Conservation (phyloP, 1,140 invertebrate species). For the Brachionus koreanus region DNA sequence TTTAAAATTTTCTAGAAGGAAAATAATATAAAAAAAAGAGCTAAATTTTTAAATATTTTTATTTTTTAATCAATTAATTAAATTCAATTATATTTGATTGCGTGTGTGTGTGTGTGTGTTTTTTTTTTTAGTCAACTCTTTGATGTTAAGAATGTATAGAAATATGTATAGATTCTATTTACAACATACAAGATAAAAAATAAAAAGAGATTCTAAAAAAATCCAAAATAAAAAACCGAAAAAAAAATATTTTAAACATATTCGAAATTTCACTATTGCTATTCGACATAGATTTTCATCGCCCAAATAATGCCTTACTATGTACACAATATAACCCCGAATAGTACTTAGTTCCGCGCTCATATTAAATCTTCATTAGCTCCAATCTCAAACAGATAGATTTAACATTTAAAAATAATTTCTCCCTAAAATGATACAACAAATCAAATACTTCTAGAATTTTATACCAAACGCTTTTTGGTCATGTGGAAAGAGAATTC, state of each 20-base stretch:
- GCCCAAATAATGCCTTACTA: neutral
- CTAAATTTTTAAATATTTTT: neutral
- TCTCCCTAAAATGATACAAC: neutral
- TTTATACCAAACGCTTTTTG: slow-evolving; percentile 7
- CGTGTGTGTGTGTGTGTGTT: too few relatives aligned
- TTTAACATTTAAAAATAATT: neutral
- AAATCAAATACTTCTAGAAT: neutral
- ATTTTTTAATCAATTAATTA: neutral
- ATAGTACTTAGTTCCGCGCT: neutral
- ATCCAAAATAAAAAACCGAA: neutral
- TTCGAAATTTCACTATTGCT: slow-evolving; percentile 6
- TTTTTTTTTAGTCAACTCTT: neutral
- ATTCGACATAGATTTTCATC: neutral
- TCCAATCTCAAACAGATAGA: neutral
- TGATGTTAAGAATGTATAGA: neutral
- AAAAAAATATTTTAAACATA: neutral
- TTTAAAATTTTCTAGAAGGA: neutral
- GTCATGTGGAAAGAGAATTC: neutral
- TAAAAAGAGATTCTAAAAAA: slow-evolving; percentile 32
- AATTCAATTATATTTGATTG: neutral
- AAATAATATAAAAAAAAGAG: neutral
- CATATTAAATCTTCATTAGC: neutral
- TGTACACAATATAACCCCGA: slow-evolving; percentile 1
- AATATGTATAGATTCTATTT: slow-evolving; percentile 36
- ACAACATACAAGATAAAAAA: slow-evolving; percentile 15